These are phyloP conservation scores for Neoarius graeffei DNA, from an alignment of 2,113 vertebrate genomes.

Conservation along the genomic window DNA sequence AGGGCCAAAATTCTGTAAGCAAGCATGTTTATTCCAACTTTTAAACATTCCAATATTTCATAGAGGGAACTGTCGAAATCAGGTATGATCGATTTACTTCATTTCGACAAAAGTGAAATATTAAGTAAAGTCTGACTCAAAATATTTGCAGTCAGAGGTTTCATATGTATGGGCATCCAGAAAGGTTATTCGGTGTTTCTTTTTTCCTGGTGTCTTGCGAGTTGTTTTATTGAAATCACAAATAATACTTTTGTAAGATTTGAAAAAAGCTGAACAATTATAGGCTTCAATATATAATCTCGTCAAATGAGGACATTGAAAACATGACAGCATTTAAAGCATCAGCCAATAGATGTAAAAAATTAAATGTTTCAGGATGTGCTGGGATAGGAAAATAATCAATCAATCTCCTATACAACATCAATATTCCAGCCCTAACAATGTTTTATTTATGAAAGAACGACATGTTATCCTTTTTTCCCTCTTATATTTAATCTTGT, in stretches of 20 bases:
- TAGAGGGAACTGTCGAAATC: constrained; percentile 75
- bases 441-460: background rate
- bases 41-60: constrained; percentile 69
- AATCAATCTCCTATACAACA: background rate
- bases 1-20: constrained; percentile 66
- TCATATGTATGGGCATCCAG: background rate
- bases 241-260: background rate
- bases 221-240: background rate
- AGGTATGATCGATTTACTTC: constrained; percentile 66
- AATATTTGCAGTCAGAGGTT: constrained; percentile 72
- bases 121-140: constrained; percentile 61
- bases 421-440: too few relatives aligned
- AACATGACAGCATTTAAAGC: background rate
- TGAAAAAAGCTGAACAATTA: background rate
- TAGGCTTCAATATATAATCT: background rate
- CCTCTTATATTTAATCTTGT: background rate
- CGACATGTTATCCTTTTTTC: background rate
- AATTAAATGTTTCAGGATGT: background rate
- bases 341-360: background rate
- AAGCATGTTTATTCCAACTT: constrained; percentile 66
- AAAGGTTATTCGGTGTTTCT: background rate
- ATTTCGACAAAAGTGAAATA: constrained; percentile 47
- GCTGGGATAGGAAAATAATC: background rate
- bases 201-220: background rate
- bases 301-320: background rate